Base-by-base conservation (phyloP, 2,888 invertebrate species). In the Sinohyriopsis cumingii region DNA sequence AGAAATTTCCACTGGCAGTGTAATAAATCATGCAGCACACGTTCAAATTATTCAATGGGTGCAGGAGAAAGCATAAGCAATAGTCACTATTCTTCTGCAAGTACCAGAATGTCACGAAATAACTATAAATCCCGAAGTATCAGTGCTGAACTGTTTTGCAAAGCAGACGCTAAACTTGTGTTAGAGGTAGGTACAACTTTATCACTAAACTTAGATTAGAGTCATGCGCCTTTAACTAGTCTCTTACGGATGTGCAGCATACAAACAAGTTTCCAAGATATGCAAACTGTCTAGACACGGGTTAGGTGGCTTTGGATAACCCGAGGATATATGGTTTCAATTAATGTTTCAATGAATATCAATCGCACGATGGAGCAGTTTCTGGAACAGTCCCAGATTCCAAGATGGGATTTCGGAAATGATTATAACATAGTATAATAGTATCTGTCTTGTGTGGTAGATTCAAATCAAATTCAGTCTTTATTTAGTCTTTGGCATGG, bases 341-440 rank as follows among this genome's bases (percentile, higher is more conserved):
- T 76, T 19, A 69, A 71, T 70, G 56, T 61, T 19, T 65, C 76
- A 9, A 68, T 76, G 18, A 80, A 68, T 55, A 75, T 78, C 55
- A 71, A 61, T 57, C 20, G 73, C n/a, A 80, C 78, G 15, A 76
- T 79, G 0, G 70, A 78, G 25, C 62, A 78, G 24, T 55, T 78
- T 6, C 28, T 78, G 18, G 66, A 76, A 59, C 53, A 63, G 5
- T 80, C 77, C n/a, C 54, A 65, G 19, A 55, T 12, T 22, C 77
- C 69, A 53, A 59, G 69, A 19, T 76, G 76, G 53, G n/a, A 65
- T 33, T 1, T 33, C 33, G 33, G 33, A 7, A 7, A 33, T 7
- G 33, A 33, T 15, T 74, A 73, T 59, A 69, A 75, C 1, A 63
- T 77, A 63, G 71, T 77, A 0, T 78, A 77, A 15, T 79, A 9